These are phyloP conservation scores for Azemiops feae DNA, from an alignment of 2,113 vertebrate species.

Conservation along the genomic window DNA sequence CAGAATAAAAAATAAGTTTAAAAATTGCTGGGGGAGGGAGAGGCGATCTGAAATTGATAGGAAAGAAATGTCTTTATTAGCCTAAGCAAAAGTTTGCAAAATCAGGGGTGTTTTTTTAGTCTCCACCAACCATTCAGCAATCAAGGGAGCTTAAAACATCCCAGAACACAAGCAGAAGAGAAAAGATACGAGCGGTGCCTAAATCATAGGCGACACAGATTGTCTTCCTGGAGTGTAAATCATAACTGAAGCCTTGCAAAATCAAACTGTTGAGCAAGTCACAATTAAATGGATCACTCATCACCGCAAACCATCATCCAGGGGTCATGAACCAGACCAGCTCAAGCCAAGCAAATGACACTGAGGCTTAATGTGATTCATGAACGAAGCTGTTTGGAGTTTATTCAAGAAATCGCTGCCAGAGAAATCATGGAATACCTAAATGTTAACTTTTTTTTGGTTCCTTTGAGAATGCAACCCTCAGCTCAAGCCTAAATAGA, in stretches of 20 bases:
- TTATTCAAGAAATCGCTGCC: background rate
- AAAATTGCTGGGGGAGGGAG: background rate
- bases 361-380: background rate
- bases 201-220: background rate
- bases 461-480: background rate
- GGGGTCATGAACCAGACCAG: background rate
- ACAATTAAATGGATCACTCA: background rate
- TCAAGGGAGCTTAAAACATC: background rate
- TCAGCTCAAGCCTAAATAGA: background rate
- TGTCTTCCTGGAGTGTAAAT: background rate
- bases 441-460: background rate
- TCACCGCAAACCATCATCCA: background rate
- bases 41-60: background rate
- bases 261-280: background rate
- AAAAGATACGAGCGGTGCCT: background rate
- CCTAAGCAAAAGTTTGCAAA: background rate
- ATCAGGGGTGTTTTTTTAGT: background rate
- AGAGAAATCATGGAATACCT: background rate
- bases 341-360: background rate
- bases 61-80: background rate
- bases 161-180: background rate
- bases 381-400: background rate
- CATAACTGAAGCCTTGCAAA: background rate
- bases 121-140: background rate
- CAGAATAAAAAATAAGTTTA: background rate